Conservation (phyloP, 2,888 invertebrate genomes). For the Corythucha ciliata region DNA sequence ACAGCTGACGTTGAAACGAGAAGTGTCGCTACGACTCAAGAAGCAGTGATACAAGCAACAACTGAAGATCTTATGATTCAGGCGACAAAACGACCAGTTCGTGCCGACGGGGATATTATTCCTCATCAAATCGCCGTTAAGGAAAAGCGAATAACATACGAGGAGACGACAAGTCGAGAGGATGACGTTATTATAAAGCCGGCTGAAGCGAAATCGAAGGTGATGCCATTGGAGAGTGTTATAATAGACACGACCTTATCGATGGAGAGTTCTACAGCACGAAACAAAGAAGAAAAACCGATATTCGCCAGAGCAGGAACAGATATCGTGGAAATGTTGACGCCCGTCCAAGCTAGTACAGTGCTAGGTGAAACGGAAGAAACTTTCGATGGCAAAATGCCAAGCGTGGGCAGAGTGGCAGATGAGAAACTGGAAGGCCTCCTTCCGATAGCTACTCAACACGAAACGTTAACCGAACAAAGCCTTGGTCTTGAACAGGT, state of each 20-base stretch:
- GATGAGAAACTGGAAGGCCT: constrained; percentile 22
- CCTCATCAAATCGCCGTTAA: constrained; percentile 25
- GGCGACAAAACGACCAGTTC: constrained; percentile 33
- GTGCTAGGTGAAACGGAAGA: constrained; percentile 21
- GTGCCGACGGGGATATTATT: constrained; percentile 38
- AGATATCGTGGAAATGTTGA: constrained; percentile 21
- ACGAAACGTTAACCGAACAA: constrained; percentile 18
- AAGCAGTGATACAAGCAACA: constrained; percentile 20
- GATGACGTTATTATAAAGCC: background rate
- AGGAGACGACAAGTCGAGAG: constrained; percentile 12
- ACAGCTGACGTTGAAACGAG: constrained; percentile 29
- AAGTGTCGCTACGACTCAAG: constrained; percentile 23
- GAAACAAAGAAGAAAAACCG: constrained; percentile 16
- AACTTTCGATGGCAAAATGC: constrained; percentile 9
- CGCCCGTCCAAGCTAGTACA: constrained; percentile 19
- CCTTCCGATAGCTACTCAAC: constrained; percentile 15
- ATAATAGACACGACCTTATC: constrained; percentile 13
- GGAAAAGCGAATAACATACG: constrained; percentile 20
- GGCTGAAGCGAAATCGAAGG: constrained; percentile 19
- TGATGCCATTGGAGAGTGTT: constrained; percentile 21
- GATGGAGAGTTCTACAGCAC: constrained; percentile 18
- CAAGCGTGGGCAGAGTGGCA: background rate
- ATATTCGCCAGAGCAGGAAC: constrained; percentile 18
- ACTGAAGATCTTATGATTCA: constrained; percentile 30
- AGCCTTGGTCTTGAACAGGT: background rate